Conservation (phyloP, 2,113 vertebrate species). For the Rallus limicola region DNA sequence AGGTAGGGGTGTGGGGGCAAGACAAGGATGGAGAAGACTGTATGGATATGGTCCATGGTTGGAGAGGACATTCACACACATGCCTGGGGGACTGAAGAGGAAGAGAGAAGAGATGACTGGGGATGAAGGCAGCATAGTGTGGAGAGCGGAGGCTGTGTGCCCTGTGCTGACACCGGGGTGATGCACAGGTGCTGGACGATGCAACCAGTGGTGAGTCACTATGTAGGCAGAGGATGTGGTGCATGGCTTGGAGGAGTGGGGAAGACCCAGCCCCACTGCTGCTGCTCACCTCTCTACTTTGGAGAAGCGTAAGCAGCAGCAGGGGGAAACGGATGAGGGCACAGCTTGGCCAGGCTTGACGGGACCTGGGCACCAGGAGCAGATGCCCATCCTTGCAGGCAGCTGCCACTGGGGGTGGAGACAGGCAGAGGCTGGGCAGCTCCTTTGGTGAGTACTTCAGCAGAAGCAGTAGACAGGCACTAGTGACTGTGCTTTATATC, state of each 20-base stretch:
- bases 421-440: background rate
- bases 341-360: background rate
- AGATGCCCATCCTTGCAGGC: background rate
- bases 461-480: background rate
- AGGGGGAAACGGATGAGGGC: rapidly evolving
- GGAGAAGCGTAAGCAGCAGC: background rate
- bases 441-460: background rate
- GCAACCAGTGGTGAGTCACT: background rate
- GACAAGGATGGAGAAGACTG: background rate
- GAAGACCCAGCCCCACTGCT: background rate
- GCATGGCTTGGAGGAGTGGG: background rate
- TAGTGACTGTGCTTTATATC: background rate
- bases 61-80: background rate
- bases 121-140: rapidly evolving
- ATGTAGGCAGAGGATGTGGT: background rate
- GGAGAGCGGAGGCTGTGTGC: background rate
- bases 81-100: background rate
- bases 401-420: background rate
- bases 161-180: background rate
- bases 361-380: rapidly evolving
- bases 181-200: background rate
- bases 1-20: background rate
- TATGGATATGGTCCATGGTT: background rate
- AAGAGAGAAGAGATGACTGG: background rate
- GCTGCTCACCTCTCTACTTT: background rate